Percentiles rank a stretch among this genome's conserved stretches.
Evolutionary conservation across 2,113 vertebrate species (phyloP).

Genomic region (Xiphophorus hellerii): DNA sequence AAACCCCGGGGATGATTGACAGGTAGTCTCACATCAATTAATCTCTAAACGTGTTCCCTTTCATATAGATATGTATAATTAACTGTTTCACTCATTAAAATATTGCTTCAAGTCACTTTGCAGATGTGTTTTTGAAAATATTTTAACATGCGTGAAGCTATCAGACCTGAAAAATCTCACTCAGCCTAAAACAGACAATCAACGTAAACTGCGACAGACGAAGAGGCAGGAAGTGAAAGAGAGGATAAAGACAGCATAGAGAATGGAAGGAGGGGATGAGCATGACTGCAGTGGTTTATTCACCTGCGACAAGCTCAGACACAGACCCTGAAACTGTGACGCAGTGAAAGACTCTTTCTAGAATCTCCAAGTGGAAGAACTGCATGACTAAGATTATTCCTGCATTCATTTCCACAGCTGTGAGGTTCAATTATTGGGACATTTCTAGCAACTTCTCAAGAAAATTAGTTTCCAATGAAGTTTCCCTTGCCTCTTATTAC

Average conservation of each 20-base stretch:
- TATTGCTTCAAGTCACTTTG: not conserved
- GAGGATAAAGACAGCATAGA: slow-evolving; percentile 21
- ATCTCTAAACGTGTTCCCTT: not conserved
- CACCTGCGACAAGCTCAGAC: slow-evolving; percentile 68
- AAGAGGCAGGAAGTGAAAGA: slow-evolving; percentile 2
- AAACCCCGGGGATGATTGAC: not conserved
- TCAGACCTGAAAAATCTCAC: slow-evolving; percentile 47
- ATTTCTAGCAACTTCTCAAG: slow-evolving; percentile 1
- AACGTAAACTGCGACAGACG: slow-evolving; percentile 46
- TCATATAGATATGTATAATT: not conserved
- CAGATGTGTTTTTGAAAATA: slow-evolving; percentile 23
- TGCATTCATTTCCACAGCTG: not conserved
- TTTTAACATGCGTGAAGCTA: slow-evolving; percentile 45
- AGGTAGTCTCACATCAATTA: not conserved
- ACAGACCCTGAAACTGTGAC: slow-evolving; percentile 75
- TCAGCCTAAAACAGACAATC: slow-evolving; percentile 52
- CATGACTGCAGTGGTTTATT: slow-evolving; percentile 42
- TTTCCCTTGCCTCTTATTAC: not conserved
- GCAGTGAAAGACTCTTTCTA: slow-evolving; percentile 24
- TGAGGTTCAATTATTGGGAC: slow-evolving; percentile 8
- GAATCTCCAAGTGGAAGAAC: slow-evolving; percentile 23
- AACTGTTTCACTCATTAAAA: not conserved
- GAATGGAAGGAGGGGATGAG: slow-evolving; percentile 12
- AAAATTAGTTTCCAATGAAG: not conserved
- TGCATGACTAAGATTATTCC: slow-evolving; percentile 11